A percentile compares a stretch with the other conserved stretches of the same genome.
Evolutionary conservation across 2,113 vertebrate species (phyloP).

Genomic region (Pseudolaguvia tuberculata): DNA sequence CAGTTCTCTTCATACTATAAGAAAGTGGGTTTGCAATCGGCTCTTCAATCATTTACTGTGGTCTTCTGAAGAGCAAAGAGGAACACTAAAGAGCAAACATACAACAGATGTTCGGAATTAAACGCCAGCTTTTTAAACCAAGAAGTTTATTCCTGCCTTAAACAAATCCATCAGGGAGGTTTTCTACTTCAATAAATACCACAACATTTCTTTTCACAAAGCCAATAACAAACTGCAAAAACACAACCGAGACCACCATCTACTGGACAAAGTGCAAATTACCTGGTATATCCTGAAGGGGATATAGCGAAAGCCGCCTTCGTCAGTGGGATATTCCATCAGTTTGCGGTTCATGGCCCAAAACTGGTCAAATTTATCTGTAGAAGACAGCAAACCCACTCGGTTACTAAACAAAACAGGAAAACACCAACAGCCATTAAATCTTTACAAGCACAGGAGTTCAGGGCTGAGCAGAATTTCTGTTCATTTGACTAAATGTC

Average conservation of each 20-base stretch:
- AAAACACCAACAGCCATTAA: background rate
- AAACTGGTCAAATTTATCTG: slow-evolving; percentile 99
- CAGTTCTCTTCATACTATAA: background rate
- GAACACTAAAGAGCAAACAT: background rate
- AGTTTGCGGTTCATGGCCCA: slow-evolving; percentile 99
- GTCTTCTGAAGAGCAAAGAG: too few species aligned
- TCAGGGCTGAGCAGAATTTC: background rate
- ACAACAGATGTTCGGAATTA: background rate
- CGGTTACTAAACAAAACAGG: background rate
- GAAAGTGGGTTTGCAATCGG: background rate
- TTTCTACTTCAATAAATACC: background rate
- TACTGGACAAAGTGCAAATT: slow-evolving; percentile 23
- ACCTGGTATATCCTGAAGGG: slow-evolving; percentile 99
- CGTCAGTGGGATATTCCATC: slow-evolving; percentile 92
- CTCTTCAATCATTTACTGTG: background rate
- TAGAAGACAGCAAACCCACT: background rate
- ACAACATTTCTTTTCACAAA: background rate
- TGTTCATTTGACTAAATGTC: background rate
- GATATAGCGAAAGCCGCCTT: slow-evolving; percentile 92
- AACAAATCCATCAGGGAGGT: background rate
- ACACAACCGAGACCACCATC: background rate
- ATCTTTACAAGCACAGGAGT: background rate
- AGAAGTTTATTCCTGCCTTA: background rate
- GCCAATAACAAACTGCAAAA: background rate
- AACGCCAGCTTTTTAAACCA: background rate